Conservation (phyloP, 2,888 invertebrate species). For the Plebejus anna region DNA sequence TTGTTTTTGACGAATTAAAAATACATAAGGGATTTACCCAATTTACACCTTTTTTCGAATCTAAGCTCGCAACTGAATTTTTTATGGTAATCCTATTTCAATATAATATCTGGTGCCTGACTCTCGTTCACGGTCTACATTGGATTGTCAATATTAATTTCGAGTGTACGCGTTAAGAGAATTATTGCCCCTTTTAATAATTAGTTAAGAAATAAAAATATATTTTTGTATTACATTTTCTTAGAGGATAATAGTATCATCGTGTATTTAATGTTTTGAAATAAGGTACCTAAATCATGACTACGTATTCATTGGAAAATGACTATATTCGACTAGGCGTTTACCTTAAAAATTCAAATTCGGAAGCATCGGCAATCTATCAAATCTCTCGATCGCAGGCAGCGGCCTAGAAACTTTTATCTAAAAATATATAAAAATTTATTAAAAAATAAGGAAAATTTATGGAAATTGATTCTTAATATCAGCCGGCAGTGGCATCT, state of each 20-base stretch:
- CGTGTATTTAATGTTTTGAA: too few relatives aligned
- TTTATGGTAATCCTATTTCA: background rate
- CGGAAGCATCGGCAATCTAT: slow-evolving; percentile 2
- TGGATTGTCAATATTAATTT: too few relatives aligned
- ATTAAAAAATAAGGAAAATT: slow-evolving; percentile 39
- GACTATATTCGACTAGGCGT: background rate
- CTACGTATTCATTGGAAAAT: background rate
- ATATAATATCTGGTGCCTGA: background rate
- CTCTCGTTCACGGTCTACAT: too few relatives aligned
- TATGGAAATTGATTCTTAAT: slow-evolving; percentile 70
- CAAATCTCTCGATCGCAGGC: background rate
- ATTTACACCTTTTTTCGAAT: slow-evolving; percentile 38
- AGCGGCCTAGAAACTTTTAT: slow-evolving; percentile 19
- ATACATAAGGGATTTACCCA: slow-evolving; percentile 47
- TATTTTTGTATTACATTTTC: too few relatives aligned
- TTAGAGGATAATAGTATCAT: too few relatives aligned
- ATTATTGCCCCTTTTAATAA: too few relatives aligned
- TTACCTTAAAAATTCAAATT: slow-evolving; percentile 3
- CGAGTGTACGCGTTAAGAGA: too few relatives aligned
- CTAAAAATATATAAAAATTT: slow-evolving; percentile 27
- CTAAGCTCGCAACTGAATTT: slow-evolving; percentile 14
- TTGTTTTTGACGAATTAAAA: slow-evolving; percentile 61
- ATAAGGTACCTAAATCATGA: background rate
- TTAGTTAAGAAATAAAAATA: too few relatives aligned
- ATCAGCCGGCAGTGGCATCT: slow-evolving; percentile 69